Percentiles rank a stretch among this genome's conserved stretches.
Conservation (phyloP, 2,797 vertebrate genomes). For the Molossus molossus region DNA sequence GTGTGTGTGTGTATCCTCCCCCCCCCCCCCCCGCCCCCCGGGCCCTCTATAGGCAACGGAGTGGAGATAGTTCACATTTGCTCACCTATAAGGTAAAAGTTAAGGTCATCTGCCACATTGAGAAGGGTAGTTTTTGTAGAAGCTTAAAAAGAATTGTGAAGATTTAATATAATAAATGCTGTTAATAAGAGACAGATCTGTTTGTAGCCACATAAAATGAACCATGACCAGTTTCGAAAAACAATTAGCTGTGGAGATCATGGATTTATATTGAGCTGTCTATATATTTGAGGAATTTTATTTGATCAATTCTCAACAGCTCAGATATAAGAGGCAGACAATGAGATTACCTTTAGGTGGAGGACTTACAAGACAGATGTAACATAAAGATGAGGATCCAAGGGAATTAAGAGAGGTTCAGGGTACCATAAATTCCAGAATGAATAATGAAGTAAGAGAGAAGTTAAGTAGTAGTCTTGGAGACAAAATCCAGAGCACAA, state of each 20-base stretch:
- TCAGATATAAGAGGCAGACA: conserved; percentile 13
- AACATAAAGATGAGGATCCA: not conserved
- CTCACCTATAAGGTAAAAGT: not conserved
- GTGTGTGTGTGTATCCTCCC: too few relatives aligned
- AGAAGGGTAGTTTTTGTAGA: not conserved
- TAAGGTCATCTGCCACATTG: not conserved
- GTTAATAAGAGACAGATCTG: not conserved
- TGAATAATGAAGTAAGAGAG: not conserved
- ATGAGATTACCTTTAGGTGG: not conserved
- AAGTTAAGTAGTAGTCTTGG: not conserved
- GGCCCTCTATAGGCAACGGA: not conserved
- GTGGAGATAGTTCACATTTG: not conserved
- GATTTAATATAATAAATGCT: not conserved
- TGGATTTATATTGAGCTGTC: not conserved
- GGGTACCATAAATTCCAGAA: not conserved
- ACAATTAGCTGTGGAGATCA: not conserved
- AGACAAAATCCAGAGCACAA: conserved; percentile 4
- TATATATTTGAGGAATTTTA: not conserved
- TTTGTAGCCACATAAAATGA: not conserved
- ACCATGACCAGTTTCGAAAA: not conserved
- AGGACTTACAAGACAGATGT: not conserved
- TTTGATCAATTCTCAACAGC: not conserved
- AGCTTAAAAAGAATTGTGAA: not conserved
- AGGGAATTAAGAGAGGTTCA: not conserved
- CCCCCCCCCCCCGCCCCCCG: too few relatives aligned